Evolutionary conservation across 2,113 vertebrate species (phyloP).

Genomic region (Isichthys henryi): DNA sequence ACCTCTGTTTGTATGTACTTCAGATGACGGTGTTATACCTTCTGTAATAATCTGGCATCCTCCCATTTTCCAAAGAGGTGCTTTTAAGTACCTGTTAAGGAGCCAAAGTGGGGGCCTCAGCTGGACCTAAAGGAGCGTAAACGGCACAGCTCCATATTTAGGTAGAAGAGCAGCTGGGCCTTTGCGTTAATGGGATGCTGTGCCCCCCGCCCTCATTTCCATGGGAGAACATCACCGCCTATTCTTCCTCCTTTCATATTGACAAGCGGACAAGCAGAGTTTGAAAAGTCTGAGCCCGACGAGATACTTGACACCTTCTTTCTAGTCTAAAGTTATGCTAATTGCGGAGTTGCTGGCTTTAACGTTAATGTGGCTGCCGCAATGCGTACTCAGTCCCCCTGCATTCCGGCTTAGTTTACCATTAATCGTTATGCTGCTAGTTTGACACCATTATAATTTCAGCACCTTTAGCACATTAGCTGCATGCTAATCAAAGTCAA

Average conservation of each 20-base stretch:
- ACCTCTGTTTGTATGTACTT: neutral
- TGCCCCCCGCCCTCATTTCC: conserved; percentile 39
- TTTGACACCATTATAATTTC: neutral
- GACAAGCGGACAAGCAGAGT: conserved; percentile 29
- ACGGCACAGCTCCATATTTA: conserved; percentile 21
- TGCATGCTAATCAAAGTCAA: neutral
- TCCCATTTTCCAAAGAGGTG: neutral
- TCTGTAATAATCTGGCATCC: neutral
- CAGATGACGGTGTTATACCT: neutral
- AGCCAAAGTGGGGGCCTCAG: conserved; percentile 25
- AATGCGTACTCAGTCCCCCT: neutral
- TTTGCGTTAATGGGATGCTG: conserved; percentile 43
- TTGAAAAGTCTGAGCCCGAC: conserved; percentile 33
- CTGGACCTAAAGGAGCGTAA: conserved; percentile 32
- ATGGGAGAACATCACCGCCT: conserved; percentile 42
- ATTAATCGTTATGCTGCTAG: neutral
- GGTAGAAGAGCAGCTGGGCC: conserved; percentile 23
- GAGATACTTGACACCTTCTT: conserved; percentile 44
- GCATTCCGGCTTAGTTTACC: neutral
- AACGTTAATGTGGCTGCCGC: neutral
- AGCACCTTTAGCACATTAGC: neutral
- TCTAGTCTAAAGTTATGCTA: conserved; percentile 52
- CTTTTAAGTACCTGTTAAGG: conserved; percentile 25
- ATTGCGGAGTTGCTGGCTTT: conserved; percentile 12
- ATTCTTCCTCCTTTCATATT: conserved; percentile 27